Evolutionary conservation across 2,113 vertebrate genomes (phyloP), one percentile per base, ranked within the genome.

Genomic region (Carlito syrichta): DNA sequence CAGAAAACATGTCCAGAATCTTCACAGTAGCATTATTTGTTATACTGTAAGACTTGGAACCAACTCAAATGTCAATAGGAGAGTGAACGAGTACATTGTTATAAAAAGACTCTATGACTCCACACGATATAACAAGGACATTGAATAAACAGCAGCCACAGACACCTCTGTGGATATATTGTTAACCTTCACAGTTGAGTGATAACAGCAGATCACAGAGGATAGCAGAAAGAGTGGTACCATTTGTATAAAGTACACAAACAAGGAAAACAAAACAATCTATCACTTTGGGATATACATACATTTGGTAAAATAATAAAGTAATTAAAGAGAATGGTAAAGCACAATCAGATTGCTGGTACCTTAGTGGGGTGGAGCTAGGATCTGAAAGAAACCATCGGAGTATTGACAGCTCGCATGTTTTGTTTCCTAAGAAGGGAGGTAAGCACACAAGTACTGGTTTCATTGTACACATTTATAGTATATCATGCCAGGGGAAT

Each of bases 251-350:
- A 45, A 22, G 22, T 0, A 6, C 35, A 7, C n/a, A 11, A 5
- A 20, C 16, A 10, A 4, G 85, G 5, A 32, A n/a, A 13, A 13
- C 13, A 0, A 1, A 10, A 1, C 12, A 5, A 0, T 5, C 23
- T 1, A 0, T 8, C 5, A 2, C 62, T 3, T 8, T 3, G n/a
- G n/a, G 12, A 0, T 0, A 3, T 0, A 23, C 0, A 0, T 8
- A 10, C 6, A 11, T 7, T 3, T 4, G 30, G 82, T 6, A 4
- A 83, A 23, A 43, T 22, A 73, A 12, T 23, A n/a, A 38, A 48
- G 71, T 30, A 2, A 3, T 4, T 8, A 0, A 0, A 35, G 60
- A 66, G 25, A 1, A 5, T 0, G 2, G 16, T 0, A 32, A 19
- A 7, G 8, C 54, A 35, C 4, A 38, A 5, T 0, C 32, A 11